Percentiles rank a stretch among this genome's conserved stretches.
phyloP scores from a whole-genome alignment of 2,113 vertebrate species.

The Lipotes vexillifer region DNA sequence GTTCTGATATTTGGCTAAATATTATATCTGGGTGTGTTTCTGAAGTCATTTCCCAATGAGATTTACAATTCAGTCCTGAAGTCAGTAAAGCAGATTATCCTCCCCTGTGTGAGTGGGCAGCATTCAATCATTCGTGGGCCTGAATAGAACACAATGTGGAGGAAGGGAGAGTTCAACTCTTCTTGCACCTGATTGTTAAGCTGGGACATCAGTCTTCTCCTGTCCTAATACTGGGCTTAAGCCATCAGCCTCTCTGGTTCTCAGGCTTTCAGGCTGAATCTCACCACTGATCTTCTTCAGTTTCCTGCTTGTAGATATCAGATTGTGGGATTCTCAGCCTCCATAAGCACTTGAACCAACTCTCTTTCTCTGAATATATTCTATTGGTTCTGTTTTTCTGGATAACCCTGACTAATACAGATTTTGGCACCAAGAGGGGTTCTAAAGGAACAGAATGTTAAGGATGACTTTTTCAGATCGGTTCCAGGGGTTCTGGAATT shows the following conservation, averaged over 20 bases:
- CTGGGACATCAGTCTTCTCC: neutral
- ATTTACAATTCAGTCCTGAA: neutral
- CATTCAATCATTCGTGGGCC: neutral
- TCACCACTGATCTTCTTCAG: neutral
- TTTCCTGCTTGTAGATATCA: neutral
- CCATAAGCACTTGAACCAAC: neutral
- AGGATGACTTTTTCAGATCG: neutral
- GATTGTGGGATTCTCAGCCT: neutral
- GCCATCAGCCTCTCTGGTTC: neutral
- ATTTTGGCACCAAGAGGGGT: neutral
- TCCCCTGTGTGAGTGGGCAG: neutral
- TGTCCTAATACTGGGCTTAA: neutral
- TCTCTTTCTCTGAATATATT: neutral
- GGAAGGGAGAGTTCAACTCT: neutral
- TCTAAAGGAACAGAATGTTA: neutral
- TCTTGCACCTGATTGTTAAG: neutral
- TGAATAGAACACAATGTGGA: neutral
- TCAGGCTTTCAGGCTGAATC: neutral
- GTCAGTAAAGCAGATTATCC: neutral
- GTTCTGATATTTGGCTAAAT: no score
- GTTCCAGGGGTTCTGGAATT: neutral
- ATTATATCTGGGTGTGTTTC: no score
- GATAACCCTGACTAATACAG: neutral
- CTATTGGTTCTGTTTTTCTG: neutral
- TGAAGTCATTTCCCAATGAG: neutral